Evolutionary conservation across 2,888 invertebrate species (phyloP), one percentile per base, ranked within the genome.

Genomic region (Apamea crenata): DNA sequence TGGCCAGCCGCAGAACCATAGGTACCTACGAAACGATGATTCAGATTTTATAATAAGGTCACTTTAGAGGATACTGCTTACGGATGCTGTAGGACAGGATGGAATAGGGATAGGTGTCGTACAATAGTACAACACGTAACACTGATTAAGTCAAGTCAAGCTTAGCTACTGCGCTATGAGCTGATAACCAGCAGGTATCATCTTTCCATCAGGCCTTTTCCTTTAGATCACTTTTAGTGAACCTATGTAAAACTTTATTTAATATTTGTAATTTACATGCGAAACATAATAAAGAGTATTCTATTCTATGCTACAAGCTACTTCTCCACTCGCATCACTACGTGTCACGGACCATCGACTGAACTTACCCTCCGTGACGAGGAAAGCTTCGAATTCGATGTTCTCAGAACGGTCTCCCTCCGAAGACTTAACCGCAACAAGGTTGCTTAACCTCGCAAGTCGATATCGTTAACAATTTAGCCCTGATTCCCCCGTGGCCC

Each of bases 401-500:
- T 44, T 29, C 14, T 44, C 47, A 72, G 2, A 59, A 70, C 61
- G 32, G 50, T 44, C 66, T 74, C 61, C 82, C 70, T 68, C 53
- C 53, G 14, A 36, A 65, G n/a, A 59, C n/a, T 21, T 29, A 47
- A 66, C 69, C 61, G 36, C 56, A 66, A 44, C 63, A 75, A 63
- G 66, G 16, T 74, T 75, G 56, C 86, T 67, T 85, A 66, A 67
- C 75, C 66, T 66, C 53, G 2, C 10, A 53, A 36, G 65, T 82
- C 56, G 50, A 81, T 81, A 67, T 71, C 44, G 32, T 65, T 71
- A 85, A 59, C 70, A 77, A 74, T 82, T 82, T 67, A 78, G 53
- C 75, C 32, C 18, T 67, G 36, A 78, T 68, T 65, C 70, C 61
- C 78, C 47, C n/a, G 70, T 82, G 65, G 71, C 67, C 66, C 68